Evolutionary conservation across 1,140 invertebrate species (phyloP).

Genomic region (Panulirus ornatus): DNA sequence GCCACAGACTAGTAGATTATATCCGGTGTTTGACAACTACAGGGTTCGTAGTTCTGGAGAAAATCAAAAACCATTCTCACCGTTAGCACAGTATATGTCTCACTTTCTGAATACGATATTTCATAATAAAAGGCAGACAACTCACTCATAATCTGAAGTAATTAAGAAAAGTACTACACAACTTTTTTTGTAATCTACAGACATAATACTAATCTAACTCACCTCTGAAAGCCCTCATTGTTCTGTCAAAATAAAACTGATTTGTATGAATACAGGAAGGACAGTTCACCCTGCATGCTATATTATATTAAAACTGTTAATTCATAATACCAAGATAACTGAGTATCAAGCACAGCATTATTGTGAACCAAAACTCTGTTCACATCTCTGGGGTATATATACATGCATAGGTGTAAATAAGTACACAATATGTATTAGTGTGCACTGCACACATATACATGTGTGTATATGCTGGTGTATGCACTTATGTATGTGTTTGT

Average conservation of each 20-base stretch:
- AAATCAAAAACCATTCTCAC: neutral
- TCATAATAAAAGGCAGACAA: neutral
- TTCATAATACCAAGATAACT: neutral
- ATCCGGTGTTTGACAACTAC: neutral
- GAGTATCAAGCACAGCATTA: neutral
- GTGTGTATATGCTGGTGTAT: neutral
- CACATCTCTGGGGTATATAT: neutral
- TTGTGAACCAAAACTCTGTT: neutral
- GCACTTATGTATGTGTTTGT: neutral
- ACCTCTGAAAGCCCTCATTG: neutral
- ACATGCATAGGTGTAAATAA: too few relatives aligned
- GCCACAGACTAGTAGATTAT: neutral
- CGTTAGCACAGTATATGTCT: neutral
- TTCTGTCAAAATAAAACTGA: neutral
- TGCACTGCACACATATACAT: neutral
- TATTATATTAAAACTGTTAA: neutral
- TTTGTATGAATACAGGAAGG: neutral
- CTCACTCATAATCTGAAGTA: neutral
- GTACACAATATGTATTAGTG: neutral
- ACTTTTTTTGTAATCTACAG: neutral
- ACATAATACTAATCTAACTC: neutral
- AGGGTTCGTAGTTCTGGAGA: neutral
- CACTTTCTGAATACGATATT: neutral
- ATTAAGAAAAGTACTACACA: neutral
- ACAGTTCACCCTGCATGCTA: slow-evolving; percentile 7